Percentiles rank a stretch among this genome's conserved stretches.
These are phyloP conservation scores for Antennarius maculatus DNA, from an alignment of 2,797 vertebrate genomes.

Conservation along the genomic window DNA sequence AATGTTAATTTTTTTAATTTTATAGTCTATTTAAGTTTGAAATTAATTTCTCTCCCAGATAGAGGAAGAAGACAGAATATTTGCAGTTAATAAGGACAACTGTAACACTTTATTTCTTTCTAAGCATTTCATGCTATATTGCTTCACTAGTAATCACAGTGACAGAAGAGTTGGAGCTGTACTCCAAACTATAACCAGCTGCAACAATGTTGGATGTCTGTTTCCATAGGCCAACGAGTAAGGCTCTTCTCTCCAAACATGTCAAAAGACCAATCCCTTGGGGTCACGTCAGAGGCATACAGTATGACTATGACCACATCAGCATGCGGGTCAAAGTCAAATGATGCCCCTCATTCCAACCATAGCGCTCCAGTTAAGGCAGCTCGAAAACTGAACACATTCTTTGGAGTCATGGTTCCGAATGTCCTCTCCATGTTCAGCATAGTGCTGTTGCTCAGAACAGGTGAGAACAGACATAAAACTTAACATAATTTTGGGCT, in stretches of 20 bases:
- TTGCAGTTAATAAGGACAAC: too few relatives aligned
- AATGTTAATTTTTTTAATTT: too few relatives aligned
- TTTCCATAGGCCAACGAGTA: constrained; percentile 20
- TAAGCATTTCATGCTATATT: too few relatives aligned
- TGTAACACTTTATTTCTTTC: too few relatives aligned
- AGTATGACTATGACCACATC: constrained; percentile 69
- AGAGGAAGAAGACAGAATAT: too few relatives aligned
- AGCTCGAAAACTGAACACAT: constrained; percentile 86
- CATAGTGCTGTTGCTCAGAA: constrained; percentile 90
- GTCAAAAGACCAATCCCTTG: constrained; percentile 87
- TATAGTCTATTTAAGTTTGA: too few relatives aligned
- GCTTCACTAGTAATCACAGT: too few relatives aligned
- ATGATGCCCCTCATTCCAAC: constrained; percentile 36
- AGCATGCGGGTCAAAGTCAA: constrained; percentile 47
- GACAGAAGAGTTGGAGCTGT: too few relatives aligned
- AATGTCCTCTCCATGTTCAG: constrained; percentile 95
- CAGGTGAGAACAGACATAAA: constrained; percentile 77
- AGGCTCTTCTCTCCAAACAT: constrained; percentile 68
- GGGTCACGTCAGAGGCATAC: constrained; percentile 85
- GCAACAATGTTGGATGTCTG: neutral
- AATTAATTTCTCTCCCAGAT: too few relatives aligned
- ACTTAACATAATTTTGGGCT: neutral
- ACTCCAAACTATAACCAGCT: too few relatives aligned
- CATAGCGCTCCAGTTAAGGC: constrained; percentile 46
- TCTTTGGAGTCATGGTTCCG: constrained; percentile 93